Evolutionary conservation across 2,888 invertebrate genomes (phyloP), one percentile per base, ranked within the genome.

Genomic region (Pemphredon lugubris): DNA sequence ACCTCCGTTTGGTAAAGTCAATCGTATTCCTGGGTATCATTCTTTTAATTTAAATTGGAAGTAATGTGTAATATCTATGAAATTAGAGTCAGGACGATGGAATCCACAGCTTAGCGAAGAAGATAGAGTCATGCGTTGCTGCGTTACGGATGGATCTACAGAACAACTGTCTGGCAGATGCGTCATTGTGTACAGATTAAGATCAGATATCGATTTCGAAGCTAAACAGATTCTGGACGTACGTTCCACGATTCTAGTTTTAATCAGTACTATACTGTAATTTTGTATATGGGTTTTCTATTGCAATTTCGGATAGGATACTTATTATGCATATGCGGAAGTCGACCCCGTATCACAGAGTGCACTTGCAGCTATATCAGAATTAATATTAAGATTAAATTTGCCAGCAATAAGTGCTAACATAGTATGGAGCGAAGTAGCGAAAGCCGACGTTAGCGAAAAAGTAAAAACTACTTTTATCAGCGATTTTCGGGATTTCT

Each of bases 131-230:
- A 91, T 91, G 73, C 91, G 94, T 54, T 90, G 92, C 0, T 92
- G 94, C 66, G 90, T 95, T 53, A 93, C 94, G 0, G 92, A 93
- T 86, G 94, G 94, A 16, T 88, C 90, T 18, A 89, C 90, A 18
- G 90, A 93, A 74, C 88, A 91, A 58, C 91, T 95, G 18, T 90
- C 90, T 60, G 95, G 94, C 2, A 91, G 90, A 82, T 94, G 94
- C 87, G 91, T 95, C n/a, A 93, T 93, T 32, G 93, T 94, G 79
- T 94, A 95, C 85, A 93, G 95, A 77, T 91, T 92, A 13, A 92
- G 91, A 74, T 92, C 93, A 66, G 89, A 90, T 11, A 91, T 92
- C 74, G 89, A 90, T 9, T 90, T 96, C 40, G 95, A 94, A 63
- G 86, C 90, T 65, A 94, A 92, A 84, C 94, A 93, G 79, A 91